Evolutionary conservation across 2,888 invertebrate species (phyloP).

Genomic region (Epinotia nisella): DNA sequence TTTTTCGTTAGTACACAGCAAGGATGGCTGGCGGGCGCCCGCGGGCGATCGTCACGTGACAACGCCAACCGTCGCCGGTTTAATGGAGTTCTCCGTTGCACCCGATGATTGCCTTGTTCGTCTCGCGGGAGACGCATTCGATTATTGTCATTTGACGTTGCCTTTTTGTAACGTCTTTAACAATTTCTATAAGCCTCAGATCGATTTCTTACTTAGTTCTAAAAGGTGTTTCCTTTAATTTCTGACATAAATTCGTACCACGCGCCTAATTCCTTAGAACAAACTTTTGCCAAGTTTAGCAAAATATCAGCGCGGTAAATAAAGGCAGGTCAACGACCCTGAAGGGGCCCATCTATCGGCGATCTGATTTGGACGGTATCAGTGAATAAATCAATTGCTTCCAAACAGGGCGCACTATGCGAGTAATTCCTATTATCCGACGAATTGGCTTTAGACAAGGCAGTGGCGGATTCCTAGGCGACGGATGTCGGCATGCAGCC

Average conservation of each 20-base stretch:
- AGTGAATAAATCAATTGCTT: slow-evolving; percentile 55
- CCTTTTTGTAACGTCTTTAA: slow-evolving; percentile 4
- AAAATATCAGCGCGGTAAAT: slow-evolving; percentile 16
- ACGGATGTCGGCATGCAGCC: slow-evolving; percentile 57
- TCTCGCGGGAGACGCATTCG: slow-evolving; percentile 41
- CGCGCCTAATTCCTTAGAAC: slow-evolving; percentile 8
- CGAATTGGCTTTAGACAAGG: slow-evolving; percentile 60
- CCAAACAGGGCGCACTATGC: slow-evolving; percentile 52
- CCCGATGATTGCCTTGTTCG: slow-evolving; percentile 67
- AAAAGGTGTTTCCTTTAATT: neutral
- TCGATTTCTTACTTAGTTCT: neutral
- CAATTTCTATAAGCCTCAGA: neutral
- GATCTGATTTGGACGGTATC: slow-evolving; percentile 47
- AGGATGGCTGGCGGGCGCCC: slow-evolving; percentile 60
- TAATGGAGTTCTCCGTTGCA: slow-evolving; percentile 78
- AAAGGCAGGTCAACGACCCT: slow-evolving; percentile 29
- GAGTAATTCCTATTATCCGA: slow-evolving; percentile 56
- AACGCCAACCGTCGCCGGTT: slow-evolving; percentile 68
- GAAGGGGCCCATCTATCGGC: slow-evolving; percentile 16
- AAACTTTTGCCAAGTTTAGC: slow-evolving; percentile 9
- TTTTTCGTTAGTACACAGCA: slow-evolving; percentile 43
- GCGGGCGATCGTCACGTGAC: slow-evolving; percentile 72
- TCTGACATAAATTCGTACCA: neutral
- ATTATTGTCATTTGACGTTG: slow-evolving; percentile 31
- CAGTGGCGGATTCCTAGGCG: slow-evolving; percentile 58